Conservation (phyloP, 2,888 invertebrate genomes). For the Drosophila formosana region DNA sequence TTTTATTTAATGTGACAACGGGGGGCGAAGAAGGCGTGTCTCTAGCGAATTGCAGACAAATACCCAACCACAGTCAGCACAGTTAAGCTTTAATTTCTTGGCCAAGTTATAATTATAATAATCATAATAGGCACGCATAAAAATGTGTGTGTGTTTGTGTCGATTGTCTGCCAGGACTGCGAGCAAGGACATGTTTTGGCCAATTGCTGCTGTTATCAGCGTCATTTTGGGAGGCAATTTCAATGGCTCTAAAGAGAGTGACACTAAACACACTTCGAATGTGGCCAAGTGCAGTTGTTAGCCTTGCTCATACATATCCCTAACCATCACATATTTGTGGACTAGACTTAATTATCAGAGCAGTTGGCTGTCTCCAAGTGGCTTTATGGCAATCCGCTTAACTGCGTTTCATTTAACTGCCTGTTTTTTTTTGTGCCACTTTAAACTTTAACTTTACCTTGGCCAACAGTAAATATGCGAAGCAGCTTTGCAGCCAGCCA, state of each 20-base stretch:
- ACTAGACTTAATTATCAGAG: constrained; percentile 12
- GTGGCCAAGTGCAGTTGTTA: constrained; percentile 31
- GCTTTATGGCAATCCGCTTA: constrained; percentile 61
- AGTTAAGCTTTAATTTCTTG: not conserved
- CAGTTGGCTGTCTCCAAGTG: constrained; percentile 17
- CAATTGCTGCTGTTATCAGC: constrained; percentile 52
- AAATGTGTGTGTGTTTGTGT: not conserved
- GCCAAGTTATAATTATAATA: not conserved
- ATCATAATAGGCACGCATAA: not conserved
- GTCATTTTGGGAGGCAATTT: constrained; percentile 63
- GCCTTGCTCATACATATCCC: not conserved
- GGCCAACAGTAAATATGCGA: constrained; percentile 29
- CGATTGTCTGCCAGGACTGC: constrained; percentile 14
- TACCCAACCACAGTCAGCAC: not conserved
- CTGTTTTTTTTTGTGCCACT: constrained; percentile 15
- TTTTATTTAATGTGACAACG: constrained; percentile 62
- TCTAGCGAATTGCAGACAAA: not conserved
- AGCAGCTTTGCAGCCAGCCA: constrained; percentile 38
- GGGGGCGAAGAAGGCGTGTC: constrained; percentile 4
- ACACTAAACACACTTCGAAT: constrained; percentile 14
- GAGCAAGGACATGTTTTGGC: constrained; percentile 24
- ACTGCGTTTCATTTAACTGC: too few relatives aligned
- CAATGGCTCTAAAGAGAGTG: constrained; percentile 51
- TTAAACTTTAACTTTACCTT: constrained; percentile 32
- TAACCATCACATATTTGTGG: constrained; percentile 8